A percentile compares a stretch with the other conserved stretches of the same genome.
Evolutionary conservation across 2,888 invertebrate genomes (phyloP).

Genomic region (Drosophila emarginata): DNA sequence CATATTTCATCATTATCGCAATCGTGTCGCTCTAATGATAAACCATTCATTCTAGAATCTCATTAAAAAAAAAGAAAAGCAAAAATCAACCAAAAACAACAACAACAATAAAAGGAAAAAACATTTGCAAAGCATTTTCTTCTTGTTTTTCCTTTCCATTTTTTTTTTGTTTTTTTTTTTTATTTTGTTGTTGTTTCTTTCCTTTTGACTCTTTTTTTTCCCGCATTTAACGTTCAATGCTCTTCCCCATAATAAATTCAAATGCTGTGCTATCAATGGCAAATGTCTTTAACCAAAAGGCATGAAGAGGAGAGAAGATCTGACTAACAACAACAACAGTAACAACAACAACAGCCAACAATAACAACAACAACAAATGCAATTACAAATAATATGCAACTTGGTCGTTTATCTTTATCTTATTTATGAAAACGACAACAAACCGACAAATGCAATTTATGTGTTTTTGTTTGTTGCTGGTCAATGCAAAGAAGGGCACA

Average conservation of each 20-base stretch:
- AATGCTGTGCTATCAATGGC: slow-evolving; percentile 71
- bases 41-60: slow-evolving; percentile 13
- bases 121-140: slow-evolving; percentile 13
- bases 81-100: neutral
- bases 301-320: neutral
- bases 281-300: slow-evolving; percentile 40
- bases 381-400: slow-evolving; percentile 81
- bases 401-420: slow-evolving; percentile 80
- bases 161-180: neutral
- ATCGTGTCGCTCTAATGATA: slow-evolving; percentile 2
- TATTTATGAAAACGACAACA: slow-evolving; percentile 81
- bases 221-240: slow-evolving; percentile 27
- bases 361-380: slow-evolving; percentile 70
- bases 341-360: slow-evolving; percentile 67
- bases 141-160: slow-evolving; percentile 3
- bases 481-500: slow-evolving; percentile 63
- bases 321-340: slow-evolving; percentile 33
- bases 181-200: too few relatives aligned
- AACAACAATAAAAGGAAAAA: slow-evolving; percentile 1
- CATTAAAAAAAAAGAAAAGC: neutral
- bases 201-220: neutral
- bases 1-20: neutral
- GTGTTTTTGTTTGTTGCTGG: slow-evolving; percentile 78
- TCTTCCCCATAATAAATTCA: slow-evolving; percentile 71
- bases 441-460: slow-evolving; percentile 81